A percentile compares a stretch with the other conserved stretches of the same genome.
Conservation (phyloP, 1,140 invertebrate species). For the Drosophila suzukii region DNA sequence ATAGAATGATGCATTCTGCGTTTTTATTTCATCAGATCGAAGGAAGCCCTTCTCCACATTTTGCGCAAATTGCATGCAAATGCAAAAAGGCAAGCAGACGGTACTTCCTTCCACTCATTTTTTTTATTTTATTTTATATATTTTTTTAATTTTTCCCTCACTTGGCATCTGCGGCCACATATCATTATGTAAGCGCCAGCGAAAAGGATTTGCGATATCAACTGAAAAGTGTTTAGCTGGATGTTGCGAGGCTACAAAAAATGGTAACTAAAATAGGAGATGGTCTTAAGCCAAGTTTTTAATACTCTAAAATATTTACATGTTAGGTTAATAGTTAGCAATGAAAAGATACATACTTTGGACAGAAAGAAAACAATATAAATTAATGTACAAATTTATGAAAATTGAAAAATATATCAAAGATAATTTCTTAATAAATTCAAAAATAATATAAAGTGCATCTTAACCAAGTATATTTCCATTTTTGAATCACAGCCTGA, state of each 20-base stretch:
- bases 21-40: background rate
- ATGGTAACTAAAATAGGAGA: background rate
- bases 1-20: too few relatives aligned
- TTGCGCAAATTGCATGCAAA: constrained; percentile 11
- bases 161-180: constrained; percentile 63
- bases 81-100: constrained; percentile 15
- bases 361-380: background rate
- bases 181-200: constrained; percentile 74
- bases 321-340: background rate
- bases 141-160: background rate
- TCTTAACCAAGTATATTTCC: too few relatives aligned
- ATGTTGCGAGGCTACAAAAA: constrained; percentile 3
- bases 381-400: background rate
- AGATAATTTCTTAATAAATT: too few relatives aligned
- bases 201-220: constrained; percentile 78
- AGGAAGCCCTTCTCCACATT: background rate
- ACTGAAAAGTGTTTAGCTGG: constrained; percentile 69
- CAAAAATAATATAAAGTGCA: too few relatives aligned
- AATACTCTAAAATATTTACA: background rate
- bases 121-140: background rate
- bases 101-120: background rate
- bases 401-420: background rate
- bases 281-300: background rate
- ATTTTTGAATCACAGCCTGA: too few relatives aligned
- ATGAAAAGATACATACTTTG: background rate